A percentile compares a stretch with the other conserved stretches of the same genome.
Evolutionary conservation across 2,888 invertebrate species (phyloP).

Genomic region (Automeris io): DNA sequence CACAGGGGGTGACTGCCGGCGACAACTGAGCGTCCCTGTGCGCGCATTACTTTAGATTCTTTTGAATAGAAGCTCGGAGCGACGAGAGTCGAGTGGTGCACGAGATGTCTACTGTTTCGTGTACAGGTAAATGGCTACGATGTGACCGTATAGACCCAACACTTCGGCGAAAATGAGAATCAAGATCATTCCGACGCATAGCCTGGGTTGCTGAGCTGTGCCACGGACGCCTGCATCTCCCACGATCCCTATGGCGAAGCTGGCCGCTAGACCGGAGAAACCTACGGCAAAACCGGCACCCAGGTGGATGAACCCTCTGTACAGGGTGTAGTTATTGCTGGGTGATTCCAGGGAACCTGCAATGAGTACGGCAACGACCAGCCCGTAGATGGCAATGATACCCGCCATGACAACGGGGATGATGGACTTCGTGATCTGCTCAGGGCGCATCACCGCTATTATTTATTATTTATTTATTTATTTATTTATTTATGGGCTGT

Average conservation of each 20-base stretch:
- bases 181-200: constrained; percentile 99
- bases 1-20: constrained; percentile 52
- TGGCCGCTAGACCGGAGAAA: constrained; percentile 97
- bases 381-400: constrained; percentile 99
- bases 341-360: constrained; percentile 87
- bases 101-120: constrained; percentile 86
- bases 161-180: constrained; percentile 99
- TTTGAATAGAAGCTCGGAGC: constrained; percentile 51
- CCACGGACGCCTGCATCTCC: constrained; percentile 99
- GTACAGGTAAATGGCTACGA: constrained; percentile 99
- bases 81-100: constrained; percentile 52
- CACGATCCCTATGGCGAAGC: constrained; percentile 99
- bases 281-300: constrained; percentile 98
- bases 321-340: constrained; percentile 79
- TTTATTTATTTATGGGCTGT: too few species aligned
- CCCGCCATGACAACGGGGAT: constrained; percentile 99
- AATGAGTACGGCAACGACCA: constrained; percentile 99
- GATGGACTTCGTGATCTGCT: constrained; percentile 99
- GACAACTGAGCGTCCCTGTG: constrained; percentile 50
- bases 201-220: constrained; percentile 99
- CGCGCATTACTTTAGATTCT: constrained; percentile 40
- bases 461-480: too few species aligned
- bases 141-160: constrained; percentile 99
- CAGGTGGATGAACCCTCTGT: constrained; percentile 97
- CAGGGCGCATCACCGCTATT: constrained; percentile 99